Percentiles rank a stretch among this genome's conserved stretches.
phyloP scores from a whole-genome alignment of 2,113 vertebrate genomes.

The Leiothrix lutea region DNA sequence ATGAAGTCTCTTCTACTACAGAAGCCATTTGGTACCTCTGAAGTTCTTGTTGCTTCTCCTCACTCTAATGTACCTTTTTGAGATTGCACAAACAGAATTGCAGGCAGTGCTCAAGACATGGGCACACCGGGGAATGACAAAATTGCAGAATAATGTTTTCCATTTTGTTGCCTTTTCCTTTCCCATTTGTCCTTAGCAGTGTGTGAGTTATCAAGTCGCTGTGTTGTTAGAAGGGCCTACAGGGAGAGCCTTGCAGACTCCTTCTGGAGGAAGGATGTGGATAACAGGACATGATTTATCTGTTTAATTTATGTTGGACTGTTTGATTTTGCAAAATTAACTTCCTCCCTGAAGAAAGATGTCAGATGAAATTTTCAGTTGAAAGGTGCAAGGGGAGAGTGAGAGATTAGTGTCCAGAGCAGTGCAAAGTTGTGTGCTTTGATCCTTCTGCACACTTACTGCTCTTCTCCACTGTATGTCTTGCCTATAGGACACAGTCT shows the following conservation, averaged over 20 bases:
- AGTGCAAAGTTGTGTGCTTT: neutral
- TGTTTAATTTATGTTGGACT: conserved; percentile 49
- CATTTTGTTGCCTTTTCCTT: conserved; percentile 34
- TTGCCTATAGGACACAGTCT: neutral
- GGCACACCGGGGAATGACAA: neutral
- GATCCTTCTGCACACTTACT: neutral
- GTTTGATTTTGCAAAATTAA: conserved; percentile 60
- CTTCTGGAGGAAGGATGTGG: conserved; percentile 25
- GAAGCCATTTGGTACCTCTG: neutral
- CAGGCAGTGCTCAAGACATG: neutral
- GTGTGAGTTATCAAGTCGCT: neutral
- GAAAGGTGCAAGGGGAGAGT: conserved; percentile 7
- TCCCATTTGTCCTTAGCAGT: conserved; percentile 6
- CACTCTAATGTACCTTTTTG: neutral
- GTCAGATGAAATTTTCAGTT: conserved; percentile 25
- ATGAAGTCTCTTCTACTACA: neutral
- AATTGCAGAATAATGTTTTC: conserved; percentile 40
- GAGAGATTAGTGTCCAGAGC: conserved; percentile 4
- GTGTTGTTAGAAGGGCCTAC: neutral
- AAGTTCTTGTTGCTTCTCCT: neutral
- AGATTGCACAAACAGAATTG: neutral
- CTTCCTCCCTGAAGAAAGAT: conserved; percentile 42
- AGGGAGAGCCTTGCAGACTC: neutral
- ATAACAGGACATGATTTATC: conserved; percentile 50
- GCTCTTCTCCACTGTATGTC: neutral